Evolutionary conservation across 2,888 invertebrate genomes (phyloP).

Genomic region (Parnassius apollo): DNA sequence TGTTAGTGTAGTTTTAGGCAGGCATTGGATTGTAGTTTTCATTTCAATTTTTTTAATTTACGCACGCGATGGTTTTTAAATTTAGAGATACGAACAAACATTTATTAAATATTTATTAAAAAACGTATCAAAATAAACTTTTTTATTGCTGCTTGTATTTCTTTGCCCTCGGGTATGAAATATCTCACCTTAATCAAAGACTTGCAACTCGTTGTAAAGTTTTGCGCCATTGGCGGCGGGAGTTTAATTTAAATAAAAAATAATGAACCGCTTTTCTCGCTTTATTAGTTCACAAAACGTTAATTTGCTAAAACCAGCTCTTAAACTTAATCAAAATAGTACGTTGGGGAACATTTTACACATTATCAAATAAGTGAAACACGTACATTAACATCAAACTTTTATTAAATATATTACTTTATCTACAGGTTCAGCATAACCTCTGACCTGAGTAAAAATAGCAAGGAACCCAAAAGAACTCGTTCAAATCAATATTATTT

Average conservation of each 20-base stretch:
- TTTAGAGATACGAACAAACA: too few relatives aligned
- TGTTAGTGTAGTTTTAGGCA: too few relatives aligned
- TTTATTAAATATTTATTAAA: too few relatives aligned
- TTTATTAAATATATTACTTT: too few relatives aligned
- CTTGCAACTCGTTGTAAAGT: conserved; percentile 13
- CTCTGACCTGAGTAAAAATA: too few relatives aligned
- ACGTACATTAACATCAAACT: not conserved
- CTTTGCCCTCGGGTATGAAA: conserved; percentile 12
- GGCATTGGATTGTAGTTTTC: too few relatives aligned
- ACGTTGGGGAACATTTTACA: not conserved
- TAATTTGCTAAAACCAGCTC: conserved; percentile 18
- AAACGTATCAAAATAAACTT: too few relatives aligned
- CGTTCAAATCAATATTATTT: too few relatives aligned
- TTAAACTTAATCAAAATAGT: conserved; percentile 6
- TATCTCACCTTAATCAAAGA: conserved; percentile 23
- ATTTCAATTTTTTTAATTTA: too few relatives aligned
- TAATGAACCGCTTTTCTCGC: conserved; percentile 34
- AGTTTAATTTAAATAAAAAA: conserved; percentile 46
- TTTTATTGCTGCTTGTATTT: not conserved
- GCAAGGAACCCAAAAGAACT: too few relatives aligned
- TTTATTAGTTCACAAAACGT: conserved; percentile 25
- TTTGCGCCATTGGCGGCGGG: conserved; percentile 24
- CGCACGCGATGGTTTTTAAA: too few relatives aligned
- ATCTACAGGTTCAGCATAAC: too few relatives aligned
- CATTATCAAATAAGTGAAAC: not conserved